Evolutionary conservation across 1,140 invertebrate genomes (phyloP), one percentile per base, ranked within the genome.

Genomic region (Temnothorax curvispinosus): DNA sequence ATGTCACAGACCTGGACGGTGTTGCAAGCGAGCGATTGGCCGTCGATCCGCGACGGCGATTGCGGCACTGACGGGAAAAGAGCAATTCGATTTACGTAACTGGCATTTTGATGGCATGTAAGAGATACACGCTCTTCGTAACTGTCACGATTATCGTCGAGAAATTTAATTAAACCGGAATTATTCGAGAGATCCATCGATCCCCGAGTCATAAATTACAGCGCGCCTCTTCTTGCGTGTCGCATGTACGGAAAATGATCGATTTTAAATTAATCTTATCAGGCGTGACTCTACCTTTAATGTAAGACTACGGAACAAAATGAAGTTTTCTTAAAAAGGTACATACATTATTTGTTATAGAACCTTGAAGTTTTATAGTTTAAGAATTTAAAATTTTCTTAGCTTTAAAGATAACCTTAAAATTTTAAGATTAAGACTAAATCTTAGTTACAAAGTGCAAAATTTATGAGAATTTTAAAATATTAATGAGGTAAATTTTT

Each of bases 161-260:
- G 80, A 75, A 84, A 84, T 84, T 84, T 84, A 84, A 84, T 84
- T 84, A 84, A 84, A 84, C 69, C 54, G 80, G 80, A 84, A 84
- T 84, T 84, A 84, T 84, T 60, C 54, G 80, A 74, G 54, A 84
- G 56, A 74, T 21, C 41, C 41, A 47, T 82, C 52, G 67, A 47
- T 82, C 52, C 54, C 13, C 11, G 54, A 44, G 32, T 84, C 54
- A 84, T 84, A 84, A 84, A 75, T 84, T 84, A 84, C 54, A 75
- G 32, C 47, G 18, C 9, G 62, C 21, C 27, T 84, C 58, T 60
- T 13, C 54, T 84, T 47, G n/a, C 54, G 54, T 56, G 35, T 60
- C 80, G 56, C 44, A 38, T 74, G 52, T 3, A 21, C 18, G 54
- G 69, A 50, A 75, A 75, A 50, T 74, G 67, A 84, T 84, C 80